A percentile compares a stretch with the other conserved stretches of the same genome.
Evolutionary conservation across 2,888 invertebrate genomes (phyloP).

Genomic region (Athripsodes cinereus): DNA sequence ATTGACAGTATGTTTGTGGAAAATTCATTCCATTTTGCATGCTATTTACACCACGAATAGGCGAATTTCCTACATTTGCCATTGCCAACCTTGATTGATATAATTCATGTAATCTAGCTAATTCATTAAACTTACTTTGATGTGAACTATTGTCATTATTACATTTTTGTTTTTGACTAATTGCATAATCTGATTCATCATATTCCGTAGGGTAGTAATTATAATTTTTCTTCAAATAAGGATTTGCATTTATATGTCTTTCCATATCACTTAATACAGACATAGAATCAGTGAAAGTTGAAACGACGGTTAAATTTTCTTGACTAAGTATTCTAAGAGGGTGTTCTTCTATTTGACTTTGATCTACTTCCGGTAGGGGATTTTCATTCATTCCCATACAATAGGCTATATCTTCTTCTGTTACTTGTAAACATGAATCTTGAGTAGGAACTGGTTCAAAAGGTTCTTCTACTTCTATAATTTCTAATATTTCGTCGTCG

Average conservation of each 20-base stretch:
- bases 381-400: constrained; percentile 73
- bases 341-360: constrained; percentile 68
- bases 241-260: constrained; percentile 56
- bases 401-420: constrained; percentile 86
- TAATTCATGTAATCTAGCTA: constrained; percentile 74
- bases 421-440: constrained; percentile 83
- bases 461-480: constrained; percentile 73
- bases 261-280: constrained; percentile 62
- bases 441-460: constrained; percentile 80
- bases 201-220: constrained; percentile 53
- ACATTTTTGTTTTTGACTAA: constrained; percentile 39
- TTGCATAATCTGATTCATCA: constrained; percentile 39
- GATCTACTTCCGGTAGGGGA: constrained; percentile 65
- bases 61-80: constrained; percentile 62
- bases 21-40: constrained; percentile 33
- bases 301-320: constrained; percentile 85
- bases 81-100: constrained; percentile 73
- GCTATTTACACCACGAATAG: constrained; percentile 42
- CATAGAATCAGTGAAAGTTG: constrained; percentile 77
- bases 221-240: constrained; percentile 52
- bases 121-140: constrained; percentile 64
- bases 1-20: constrained; percentile 62
- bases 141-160: constrained; percentile 36
- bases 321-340: constrained; percentile 84
- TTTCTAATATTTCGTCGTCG: constrained; percentile 71